phyloP scores from a whole-genome alignment of 2,888 invertebrate genomes.

The Abscondita cerata region DNA sequence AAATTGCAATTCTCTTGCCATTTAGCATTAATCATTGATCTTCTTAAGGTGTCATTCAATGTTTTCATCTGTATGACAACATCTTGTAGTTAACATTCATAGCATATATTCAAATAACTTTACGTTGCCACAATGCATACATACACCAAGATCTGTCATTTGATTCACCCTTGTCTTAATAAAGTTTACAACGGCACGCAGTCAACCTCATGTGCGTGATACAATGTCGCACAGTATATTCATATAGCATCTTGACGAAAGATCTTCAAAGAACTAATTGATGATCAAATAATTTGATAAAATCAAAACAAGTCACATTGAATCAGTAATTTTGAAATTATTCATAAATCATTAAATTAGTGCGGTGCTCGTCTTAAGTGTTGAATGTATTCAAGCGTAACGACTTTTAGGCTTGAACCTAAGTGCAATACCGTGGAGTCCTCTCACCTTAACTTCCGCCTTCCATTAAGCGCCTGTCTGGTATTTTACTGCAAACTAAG shows the following conservation, averaged over 20 bases:
- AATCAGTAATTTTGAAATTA: too few species aligned
- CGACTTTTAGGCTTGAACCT: slow-evolving; percentile 28
- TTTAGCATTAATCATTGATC: slow-evolving; percentile 21
- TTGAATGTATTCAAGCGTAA: slow-evolving; percentile 32
- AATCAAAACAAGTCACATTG: background rate
- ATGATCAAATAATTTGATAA: background rate
- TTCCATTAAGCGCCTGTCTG: slow-evolving; percentile 36
- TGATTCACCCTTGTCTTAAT: slow-evolving; percentile 51
- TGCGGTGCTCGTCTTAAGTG: slow-evolving; percentile 36
- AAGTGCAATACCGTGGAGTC: slow-evolving; percentile 27
- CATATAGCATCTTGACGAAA: slow-evolving; percentile 46
- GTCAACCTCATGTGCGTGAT: slow-evolving; percentile 53
- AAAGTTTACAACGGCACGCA: slow-evolving; percentile 52
- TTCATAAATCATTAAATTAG: slow-evolving; percentile 19
- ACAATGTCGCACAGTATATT: slow-evolving; percentile 50
- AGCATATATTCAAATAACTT: slow-evolving; percentile 43
- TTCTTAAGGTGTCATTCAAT: slow-evolving; percentile 22
- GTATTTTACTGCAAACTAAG: slow-evolving; percentile 43
- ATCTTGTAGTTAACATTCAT: slow-evolving; percentile 40
- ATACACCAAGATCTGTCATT: slow-evolving; percentile 48
- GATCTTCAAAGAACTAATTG: too few species aligned
- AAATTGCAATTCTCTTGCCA: slow-evolving; percentile 16
- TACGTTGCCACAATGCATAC: slow-evolving; percentile 41
- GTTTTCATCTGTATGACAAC: slow-evolving; percentile 28
- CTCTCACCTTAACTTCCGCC: slow-evolving; percentile 40